phyloP scores from a whole-genome alignment of 2,797 vertebrate species.

The Coendou prehensilis region DNA sequence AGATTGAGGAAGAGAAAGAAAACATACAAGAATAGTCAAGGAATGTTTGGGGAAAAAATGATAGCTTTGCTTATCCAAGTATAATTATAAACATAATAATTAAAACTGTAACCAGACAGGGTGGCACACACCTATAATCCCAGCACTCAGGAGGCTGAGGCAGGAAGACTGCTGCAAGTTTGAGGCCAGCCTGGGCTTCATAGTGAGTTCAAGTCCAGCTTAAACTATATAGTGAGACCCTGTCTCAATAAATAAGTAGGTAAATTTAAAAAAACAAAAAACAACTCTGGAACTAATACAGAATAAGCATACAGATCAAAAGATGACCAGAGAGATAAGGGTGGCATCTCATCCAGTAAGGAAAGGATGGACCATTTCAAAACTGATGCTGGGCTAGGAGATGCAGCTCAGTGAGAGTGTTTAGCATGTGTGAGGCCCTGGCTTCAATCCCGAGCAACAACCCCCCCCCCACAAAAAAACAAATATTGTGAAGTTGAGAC shows the following conservation, averaged over 20 bases:
- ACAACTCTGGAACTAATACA: neutral
- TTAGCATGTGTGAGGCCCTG: neutral
- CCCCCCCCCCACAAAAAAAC: too few species aligned
- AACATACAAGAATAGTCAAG: slow-evolving; percentile 29
- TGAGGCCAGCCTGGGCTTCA: neutral
- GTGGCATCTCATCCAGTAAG: neutral
- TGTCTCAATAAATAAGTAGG: neutral
- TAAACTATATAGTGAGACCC: neutral
- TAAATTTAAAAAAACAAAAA: neutral
- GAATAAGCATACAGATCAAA: neutral
- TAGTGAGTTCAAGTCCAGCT: neutral
- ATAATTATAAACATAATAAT: slow-evolving; percentile 23
- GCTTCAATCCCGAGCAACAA: neutral
- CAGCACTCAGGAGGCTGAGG: neutral
- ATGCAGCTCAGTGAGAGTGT: neutral
- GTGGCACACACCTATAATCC: neutral
- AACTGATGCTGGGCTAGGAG: neutral
- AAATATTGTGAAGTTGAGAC: neutral
- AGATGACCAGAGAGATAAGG: neutral
- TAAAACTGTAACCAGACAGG: neutral
- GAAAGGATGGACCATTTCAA: neutral
- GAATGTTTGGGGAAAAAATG: slow-evolving; percentile 2
- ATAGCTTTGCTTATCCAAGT: neutral
- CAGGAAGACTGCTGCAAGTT: neutral
- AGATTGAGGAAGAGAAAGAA: neutral